Percentiles rank a stretch among this genome's conserved stretches.
Evolutionary conservation across 2,113 vertebrate species (phyloP).

Genomic region (Pseudonaja textilis): DNA sequence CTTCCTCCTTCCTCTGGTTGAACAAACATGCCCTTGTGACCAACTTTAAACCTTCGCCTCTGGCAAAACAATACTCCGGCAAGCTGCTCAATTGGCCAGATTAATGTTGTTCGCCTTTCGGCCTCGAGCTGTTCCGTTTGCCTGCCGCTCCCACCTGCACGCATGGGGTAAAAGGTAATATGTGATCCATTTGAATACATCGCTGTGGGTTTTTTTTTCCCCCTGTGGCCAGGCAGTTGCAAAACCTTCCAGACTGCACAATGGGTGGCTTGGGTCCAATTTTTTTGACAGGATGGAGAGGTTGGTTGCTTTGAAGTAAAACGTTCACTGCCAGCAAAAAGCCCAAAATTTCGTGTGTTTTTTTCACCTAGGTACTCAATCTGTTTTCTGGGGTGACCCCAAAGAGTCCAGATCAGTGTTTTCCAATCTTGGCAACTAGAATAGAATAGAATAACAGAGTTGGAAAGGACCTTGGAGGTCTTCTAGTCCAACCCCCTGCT

Average conservation of each 20-base stretch:
- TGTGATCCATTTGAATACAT: neutral
- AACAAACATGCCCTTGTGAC: neutral
- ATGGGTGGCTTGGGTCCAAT: neutral
- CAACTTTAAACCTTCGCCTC: neutral
- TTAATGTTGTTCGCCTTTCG: neutral
- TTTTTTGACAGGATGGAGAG: neutral
- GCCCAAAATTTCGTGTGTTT: fast-evolving
- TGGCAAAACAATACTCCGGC: neutral
- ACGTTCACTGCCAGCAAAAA: neutral
- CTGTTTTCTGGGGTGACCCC: neutral
- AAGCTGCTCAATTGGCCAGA: neutral
- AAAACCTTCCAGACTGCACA: neutral
- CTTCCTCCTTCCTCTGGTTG: neutral
- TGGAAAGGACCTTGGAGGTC: too few relatives aligned
- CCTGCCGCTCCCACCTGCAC: neutral
- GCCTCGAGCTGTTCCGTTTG: neutral
- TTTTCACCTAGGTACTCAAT: neutral
- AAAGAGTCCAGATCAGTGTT: neutral
- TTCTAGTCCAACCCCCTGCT: too few relatives aligned
- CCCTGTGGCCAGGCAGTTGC: neutral
- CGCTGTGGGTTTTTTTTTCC: neutral
- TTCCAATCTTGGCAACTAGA: neutral
- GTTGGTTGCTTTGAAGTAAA: neutral
- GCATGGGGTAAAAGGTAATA: neutral
- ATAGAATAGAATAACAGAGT: too few relatives aligned